These are phyloP conservation scores for Cheilosia variabilis DNA, from an alignment of 2,888 invertebrate species.

Conservation along the genomic window DNA sequence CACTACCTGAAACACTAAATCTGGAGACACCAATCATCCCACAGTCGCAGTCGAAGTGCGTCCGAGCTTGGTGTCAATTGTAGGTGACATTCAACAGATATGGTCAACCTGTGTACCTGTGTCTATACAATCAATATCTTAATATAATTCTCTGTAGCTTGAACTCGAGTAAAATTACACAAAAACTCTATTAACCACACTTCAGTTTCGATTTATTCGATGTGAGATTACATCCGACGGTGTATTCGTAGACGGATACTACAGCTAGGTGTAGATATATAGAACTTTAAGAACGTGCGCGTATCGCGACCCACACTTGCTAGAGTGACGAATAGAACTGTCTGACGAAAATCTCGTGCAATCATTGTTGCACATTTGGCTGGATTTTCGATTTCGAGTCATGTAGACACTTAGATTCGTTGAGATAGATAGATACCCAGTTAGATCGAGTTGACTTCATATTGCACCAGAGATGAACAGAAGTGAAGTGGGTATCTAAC, in stretches of 20 bases:
- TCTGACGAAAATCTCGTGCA: slow-evolving; percentile 41
- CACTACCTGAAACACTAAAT: slow-evolving; percentile 73
- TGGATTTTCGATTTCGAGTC: slow-evolving; percentile 11
- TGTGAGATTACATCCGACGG: slow-evolving; percentile 40
- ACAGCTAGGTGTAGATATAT: slow-evolving; percentile 1
- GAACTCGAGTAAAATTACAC: slow-evolving; percentile 7
- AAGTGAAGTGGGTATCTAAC: slow-evolving; percentile 31
- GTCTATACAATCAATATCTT: slow-evolving; percentile 44
- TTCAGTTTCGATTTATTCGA: slow-evolving; percentile 58
- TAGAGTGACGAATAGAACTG: slow-evolving; percentile 68
- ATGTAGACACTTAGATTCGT: slow-evolving; percentile 22
- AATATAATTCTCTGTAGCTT: slow-evolving; percentile 18
- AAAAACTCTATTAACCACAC: slow-evolving; percentile 51
- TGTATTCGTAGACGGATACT: slow-evolving; percentile 7
- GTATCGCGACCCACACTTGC: slow-evolving; percentile 70
- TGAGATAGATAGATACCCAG: slow-evolving; percentile 30
- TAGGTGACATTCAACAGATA: slow-evolving; percentile 64
- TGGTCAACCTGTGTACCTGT: slow-evolving; percentile 44
- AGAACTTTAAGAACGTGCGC: slow-evolving; percentile 44
- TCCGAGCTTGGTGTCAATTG: slow-evolving; percentile 49
- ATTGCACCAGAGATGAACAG: slow-evolving; percentile 50
- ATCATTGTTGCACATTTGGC: slow-evolving; percentile 38
- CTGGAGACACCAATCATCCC: slow-evolving; percentile 67
- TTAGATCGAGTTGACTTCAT: slow-evolving; percentile 32
- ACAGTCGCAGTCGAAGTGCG: slow-evolving; percentile 42